phyloP scores from a whole-genome alignment of 2,113 vertebrate genomes.

The Phalacrocorax aristotelis region DNA sequence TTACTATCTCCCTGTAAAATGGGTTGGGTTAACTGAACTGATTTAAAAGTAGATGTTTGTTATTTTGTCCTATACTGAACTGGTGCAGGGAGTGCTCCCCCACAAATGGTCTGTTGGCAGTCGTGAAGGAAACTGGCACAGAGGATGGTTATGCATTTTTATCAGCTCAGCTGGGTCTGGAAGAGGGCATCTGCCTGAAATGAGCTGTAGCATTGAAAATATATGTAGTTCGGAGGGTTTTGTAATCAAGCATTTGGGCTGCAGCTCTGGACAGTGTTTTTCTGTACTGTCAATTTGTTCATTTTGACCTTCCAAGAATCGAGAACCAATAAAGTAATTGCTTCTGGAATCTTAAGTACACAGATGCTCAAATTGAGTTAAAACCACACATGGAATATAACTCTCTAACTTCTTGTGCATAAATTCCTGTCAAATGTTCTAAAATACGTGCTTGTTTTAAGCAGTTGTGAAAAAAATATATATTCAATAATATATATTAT shows the following conservation, averaged over 20 bases:
- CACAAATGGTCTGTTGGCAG: slow-evolving; percentile 42
- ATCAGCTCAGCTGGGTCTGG: slow-evolving; percentile 56
- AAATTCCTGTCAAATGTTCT: neutral
- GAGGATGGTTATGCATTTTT: slow-evolving; percentile 64
- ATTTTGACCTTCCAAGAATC: neutral
- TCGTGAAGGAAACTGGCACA: slow-evolving; percentile 52
- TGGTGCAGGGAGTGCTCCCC: neutral
- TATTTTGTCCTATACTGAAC: slow-evolving; percentile 23
- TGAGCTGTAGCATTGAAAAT: slow-evolving; percentile 18
- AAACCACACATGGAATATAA: neutral
- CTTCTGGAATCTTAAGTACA: neutral
- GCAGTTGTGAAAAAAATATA: neutral
- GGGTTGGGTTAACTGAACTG: neutral
- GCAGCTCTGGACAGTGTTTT: neutral
- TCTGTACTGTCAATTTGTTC: neutral
- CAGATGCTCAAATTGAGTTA: neutral
- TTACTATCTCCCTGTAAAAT: neutral
- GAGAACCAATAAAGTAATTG: neutral
- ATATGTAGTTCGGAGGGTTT: neutral
- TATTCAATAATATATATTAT: neutral
- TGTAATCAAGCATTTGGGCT: neutral
- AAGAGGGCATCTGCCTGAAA: slow-evolving; percentile 20
- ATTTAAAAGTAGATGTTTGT: neutral
- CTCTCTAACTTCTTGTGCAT: neutral
- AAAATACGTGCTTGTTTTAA: neutral